These are phyloP conservation scores for Cyclura pinguis DNA, from an alignment of 2,797 vertebrate species.

Conservation along the genomic window DNA sequence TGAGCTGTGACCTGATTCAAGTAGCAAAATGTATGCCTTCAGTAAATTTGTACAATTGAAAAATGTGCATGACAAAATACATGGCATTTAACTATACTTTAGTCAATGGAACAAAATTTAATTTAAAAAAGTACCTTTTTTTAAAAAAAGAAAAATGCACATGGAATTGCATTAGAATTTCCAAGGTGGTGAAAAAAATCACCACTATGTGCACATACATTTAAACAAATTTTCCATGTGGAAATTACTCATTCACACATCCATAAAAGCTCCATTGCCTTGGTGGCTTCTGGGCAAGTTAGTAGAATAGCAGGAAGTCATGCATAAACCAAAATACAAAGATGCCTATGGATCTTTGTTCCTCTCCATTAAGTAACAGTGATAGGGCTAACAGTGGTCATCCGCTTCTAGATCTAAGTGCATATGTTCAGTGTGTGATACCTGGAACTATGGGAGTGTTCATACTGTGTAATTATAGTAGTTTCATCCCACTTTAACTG, in stretches of 20 bases:
- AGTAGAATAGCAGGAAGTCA: background rate
- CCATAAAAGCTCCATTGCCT: background rate
- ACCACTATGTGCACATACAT: background rate
- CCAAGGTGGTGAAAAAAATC: background rate
- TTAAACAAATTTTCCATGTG: background rate
- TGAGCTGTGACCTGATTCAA: background rate
- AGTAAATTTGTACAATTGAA: background rate
- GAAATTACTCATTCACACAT: background rate
- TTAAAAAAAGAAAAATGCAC: background rate
- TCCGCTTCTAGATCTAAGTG: background rate
- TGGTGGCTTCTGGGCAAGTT: background rate
- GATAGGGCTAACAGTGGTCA: background rate
- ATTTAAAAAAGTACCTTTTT: background rate
- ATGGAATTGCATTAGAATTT: background rate
- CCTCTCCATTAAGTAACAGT: background rate
- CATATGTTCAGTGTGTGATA: background rate
- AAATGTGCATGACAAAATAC: background rate
- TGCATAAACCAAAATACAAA: background rate
- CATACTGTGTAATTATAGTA: too few relatives aligned
- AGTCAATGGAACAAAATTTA: background rate
- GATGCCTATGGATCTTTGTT: background rate
- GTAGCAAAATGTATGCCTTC: background rate
- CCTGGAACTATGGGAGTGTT: background rate
- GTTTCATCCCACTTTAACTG: too few relatives aligned
- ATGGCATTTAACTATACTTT: background rate